A percentile compares a stretch with the other conserved stretches of the same genome.
These are phyloP conservation scores for Plestiodon gilberti DNA, from an alignment of 2,113 vertebrate genomes.

Conservation along the genomic window DNA sequence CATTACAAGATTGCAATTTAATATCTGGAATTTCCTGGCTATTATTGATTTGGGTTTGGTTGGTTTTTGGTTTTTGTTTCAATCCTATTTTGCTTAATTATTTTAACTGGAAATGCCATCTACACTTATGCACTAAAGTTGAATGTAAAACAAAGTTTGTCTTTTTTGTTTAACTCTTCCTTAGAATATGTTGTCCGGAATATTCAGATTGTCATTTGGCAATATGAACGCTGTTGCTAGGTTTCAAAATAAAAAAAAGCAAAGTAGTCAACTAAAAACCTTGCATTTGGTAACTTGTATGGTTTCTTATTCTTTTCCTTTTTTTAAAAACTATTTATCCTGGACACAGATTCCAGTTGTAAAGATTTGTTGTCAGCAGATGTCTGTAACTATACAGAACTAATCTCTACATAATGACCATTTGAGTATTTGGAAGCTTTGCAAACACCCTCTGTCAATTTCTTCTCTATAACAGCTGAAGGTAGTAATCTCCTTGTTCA, in stretches of 20 bases:
- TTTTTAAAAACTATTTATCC: neutral
- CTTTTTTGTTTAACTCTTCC: neutral
- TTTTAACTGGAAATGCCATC: slow-evolving; percentile 9
- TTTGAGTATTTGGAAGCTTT: neutral
- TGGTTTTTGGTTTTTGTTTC: neutral
- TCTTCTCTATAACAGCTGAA: neutral
- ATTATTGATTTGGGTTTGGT: slow-evolving; percentile 23
- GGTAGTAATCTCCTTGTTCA: neutral
- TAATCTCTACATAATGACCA: neutral
- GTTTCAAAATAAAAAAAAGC: slow-evolving; percentile 25
- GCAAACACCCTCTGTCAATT: neutral
- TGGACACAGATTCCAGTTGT: neutral
- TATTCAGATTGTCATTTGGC: neutral
- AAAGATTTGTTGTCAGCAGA: neutral
- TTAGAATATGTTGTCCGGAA: neutral
- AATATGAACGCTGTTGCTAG: neutral
- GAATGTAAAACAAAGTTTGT: neutral
- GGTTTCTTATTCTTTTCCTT: neutral
- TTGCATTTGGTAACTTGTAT: neutral
- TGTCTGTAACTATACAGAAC: neutral
- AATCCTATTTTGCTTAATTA: neutral
- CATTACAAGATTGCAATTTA: neutral
- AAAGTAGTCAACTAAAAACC: neutral
- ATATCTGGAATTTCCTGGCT: slow-evolving; percentile 12
- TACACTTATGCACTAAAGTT: neutral